A percentile compares a stretch with the other conserved stretches of the same genome.
These are phyloP conservation scores for Rana temporaria DNA, from an alignment of 2,113 vertebrate genomes.

Conservation along the genomic window DNA sequence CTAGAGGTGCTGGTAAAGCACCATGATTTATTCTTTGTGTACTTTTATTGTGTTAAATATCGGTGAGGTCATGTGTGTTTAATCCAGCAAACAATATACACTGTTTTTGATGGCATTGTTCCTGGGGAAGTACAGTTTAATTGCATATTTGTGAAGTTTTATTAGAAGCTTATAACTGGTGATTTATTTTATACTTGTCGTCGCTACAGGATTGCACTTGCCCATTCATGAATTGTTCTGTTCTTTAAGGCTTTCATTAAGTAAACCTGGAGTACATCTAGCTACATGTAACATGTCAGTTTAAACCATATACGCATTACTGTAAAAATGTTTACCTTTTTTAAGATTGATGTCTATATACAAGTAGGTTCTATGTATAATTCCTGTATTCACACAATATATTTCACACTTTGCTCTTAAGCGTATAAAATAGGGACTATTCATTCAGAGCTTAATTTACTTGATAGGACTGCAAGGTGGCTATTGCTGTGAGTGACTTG, in stretches of 20 bases:
- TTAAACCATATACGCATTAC: too few relatives aligned
- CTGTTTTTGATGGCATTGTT: background rate
- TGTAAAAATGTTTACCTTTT: too few relatives aligned
- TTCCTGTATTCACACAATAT: too few relatives aligned
- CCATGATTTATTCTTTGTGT: background rate
- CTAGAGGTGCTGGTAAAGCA: background rate
- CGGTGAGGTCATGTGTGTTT: background rate
- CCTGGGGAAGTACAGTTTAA: background rate
- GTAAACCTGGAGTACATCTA: too few relatives aligned
- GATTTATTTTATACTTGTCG: constrained; percentile 2
- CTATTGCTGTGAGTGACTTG: background rate
- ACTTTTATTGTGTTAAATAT: background rate
- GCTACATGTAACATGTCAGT: too few relatives aligned
- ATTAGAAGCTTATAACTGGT: constrained; percentile 46
- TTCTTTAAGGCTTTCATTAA: constrained; percentile 12
- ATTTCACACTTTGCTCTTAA: too few relatives aligned
- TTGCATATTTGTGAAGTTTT: constrained; percentile 33
- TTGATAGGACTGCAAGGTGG: too few relatives aligned
- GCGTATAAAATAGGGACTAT: too few relatives aligned
- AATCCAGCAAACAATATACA: background rate
- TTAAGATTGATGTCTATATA: too few relatives aligned
- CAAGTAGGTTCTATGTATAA: too few relatives aligned
- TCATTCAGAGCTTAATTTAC: too few relatives aligned
- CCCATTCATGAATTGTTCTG: constrained; percentile 33
- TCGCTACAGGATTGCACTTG: constrained; percentile 10